Conservation (phyloP, 30 jellyfish, hydroid and myxozoan species). For the Aurelia sp. region DNA sequence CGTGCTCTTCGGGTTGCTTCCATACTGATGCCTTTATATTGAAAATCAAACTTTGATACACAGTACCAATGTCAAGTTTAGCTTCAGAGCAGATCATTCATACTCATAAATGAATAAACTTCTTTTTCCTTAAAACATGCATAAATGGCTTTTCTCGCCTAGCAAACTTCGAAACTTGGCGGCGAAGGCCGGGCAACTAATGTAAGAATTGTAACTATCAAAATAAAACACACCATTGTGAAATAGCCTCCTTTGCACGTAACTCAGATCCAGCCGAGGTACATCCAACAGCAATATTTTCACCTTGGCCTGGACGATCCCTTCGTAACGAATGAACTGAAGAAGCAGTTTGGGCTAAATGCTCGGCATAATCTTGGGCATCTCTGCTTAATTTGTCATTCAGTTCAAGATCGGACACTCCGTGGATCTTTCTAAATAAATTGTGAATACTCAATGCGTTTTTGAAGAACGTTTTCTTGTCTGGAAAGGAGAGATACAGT, state of each 20-base stretch:
- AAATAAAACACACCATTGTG: conserved; percentile 93
- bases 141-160: too few relatives aligned
- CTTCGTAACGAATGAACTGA: conserved; percentile 75
- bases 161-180: too few relatives aligned
- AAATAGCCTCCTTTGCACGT: conserved; percentile 92
- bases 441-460: conserved; percentile 83
- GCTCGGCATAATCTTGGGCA: conserved; percentile 92
- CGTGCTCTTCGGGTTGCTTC: too few relatives aligned
- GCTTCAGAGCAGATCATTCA: too few relatives aligned
- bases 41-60: too few relatives aligned
- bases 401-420: conserved; percentile 79
- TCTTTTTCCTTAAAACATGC: too few relatives aligned
- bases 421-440: conserved; percentile 77
- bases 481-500: conserved; percentile 32
- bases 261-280: conserved; percentile 89
- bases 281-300: conserved; percentile 95
- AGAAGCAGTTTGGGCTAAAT: conserved; percentile 67
- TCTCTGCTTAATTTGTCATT: conserved; percentile 81
- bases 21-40: too few relatives aligned
- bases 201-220: too few relatives aligned
- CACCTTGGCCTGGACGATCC: conserved; percentile 99
- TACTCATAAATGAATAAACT: too few relatives aligned
- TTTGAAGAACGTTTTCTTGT: conserved; percentile 66
- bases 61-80: too few relatives aligned
- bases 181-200: too few relatives aligned